Evolutionary conservation across 2,113 vertebrate species (phyloP).

Genomic region (Chiloscyllium plagiosum): DNA sequence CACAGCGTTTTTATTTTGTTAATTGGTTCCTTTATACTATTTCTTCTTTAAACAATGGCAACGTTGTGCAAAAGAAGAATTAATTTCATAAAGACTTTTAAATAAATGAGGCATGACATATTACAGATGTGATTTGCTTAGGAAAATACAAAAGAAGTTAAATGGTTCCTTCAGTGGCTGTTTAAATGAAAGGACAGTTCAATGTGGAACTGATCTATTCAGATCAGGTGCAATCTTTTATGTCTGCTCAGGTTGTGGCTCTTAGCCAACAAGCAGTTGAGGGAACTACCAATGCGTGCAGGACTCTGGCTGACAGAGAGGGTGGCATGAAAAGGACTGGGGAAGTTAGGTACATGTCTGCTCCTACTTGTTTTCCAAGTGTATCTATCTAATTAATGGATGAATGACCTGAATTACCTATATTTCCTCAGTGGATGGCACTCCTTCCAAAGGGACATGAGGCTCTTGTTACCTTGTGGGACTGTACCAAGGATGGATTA

Average conservation of each 20-base stretch:
- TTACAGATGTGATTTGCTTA: neutral
- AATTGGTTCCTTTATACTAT: neutral
- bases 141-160: neutral
- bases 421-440: neutral
- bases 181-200: neutral
- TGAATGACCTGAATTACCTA: neutral
- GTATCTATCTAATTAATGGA: neutral
- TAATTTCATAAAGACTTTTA: neutral
- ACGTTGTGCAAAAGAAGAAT: neutral
- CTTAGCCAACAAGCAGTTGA: neutral
- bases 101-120: neutral
- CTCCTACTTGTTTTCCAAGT: neutral
- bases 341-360: neutral
- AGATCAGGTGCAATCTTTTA: neutral
- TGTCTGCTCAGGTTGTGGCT: neutral
- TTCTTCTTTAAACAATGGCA: neutral
- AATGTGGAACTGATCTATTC: neutral
- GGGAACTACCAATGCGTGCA: neutral
- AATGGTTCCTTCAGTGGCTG: neutral
- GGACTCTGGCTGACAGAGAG: neutral
- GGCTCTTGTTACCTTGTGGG: neutral
- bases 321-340: neutral
- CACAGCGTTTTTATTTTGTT: neutral
- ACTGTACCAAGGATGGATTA: neutral
- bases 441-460: neutral